phyloP scores from a whole-genome alignment of 2,797 vertebrate species.

The Microchirus variegatus region DNA sequence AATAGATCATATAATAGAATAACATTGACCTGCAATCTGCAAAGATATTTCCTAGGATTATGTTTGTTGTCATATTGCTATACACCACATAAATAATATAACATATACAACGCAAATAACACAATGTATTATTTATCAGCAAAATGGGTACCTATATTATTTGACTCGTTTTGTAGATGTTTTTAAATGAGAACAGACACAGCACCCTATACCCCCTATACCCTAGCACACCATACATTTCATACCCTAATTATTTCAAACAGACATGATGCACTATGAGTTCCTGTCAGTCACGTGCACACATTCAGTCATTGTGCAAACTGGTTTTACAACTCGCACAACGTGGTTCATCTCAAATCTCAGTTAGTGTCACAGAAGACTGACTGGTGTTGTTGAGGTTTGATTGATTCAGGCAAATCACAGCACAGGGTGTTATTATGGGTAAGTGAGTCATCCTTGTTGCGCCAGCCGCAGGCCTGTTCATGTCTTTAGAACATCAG shows the following conservation, averaged over 20 bases:
- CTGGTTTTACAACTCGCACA: slow-evolving; percentile 17
- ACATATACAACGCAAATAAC: neutral
- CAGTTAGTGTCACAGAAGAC: slow-evolving; percentile 26
- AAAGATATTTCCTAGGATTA: slow-evolving; percentile 30
- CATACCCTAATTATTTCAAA: no score
- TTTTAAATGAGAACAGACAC: neutral
- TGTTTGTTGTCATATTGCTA: slow-evolving; percentile 12
- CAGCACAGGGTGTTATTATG: slow-evolving; percentile 56
- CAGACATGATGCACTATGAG: neutral
- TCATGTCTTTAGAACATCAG: slow-evolving; percentile 59
- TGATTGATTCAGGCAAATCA: slow-evolving; percentile 60
- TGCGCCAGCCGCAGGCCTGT: slow-evolving; percentile 48
- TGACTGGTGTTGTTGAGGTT: slow-evolving; percentile 50
- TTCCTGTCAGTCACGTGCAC: neutral
- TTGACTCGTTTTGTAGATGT: no score
- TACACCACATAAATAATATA: slow-evolving; percentile 35
- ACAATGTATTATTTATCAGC: neutral
- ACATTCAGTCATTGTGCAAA: neutral
- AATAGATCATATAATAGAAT: slow-evolving; percentile 4
- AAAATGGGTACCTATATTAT: neutral
- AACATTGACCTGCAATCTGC: slow-evolving; percentile 38
- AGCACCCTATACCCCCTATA: no score
- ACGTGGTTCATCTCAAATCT: slow-evolving; percentile 24
- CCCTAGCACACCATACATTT: no score
- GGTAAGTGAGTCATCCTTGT: slow-evolving; percentile 51